Conservation (phyloP, 2,888 invertebrate genomes). For the Rhagophthalmus giganteus region DNA sequence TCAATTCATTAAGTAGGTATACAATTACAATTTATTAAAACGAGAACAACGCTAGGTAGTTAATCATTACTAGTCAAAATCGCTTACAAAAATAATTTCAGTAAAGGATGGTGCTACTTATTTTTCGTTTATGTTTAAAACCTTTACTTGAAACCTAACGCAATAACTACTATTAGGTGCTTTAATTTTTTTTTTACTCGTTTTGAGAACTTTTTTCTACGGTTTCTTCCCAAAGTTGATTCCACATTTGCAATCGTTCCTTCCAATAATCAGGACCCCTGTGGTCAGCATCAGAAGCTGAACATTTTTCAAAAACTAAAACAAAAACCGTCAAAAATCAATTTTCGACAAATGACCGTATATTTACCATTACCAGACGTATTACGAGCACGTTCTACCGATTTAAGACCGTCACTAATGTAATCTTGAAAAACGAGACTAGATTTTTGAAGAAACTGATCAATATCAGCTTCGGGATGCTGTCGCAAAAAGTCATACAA, state of each 20-base stretch:
- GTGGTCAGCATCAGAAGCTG: constrained; percentile 7
- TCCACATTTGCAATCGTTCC: constrained; percentile 46
- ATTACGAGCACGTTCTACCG: constrained; percentile 56
- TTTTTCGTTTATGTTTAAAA: constrained; percentile 1
- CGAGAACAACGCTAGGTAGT: too few species aligned
- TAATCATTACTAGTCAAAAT: constrained; percentile 1
- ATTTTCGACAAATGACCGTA: background rate
- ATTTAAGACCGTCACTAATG: constrained; percentile 75
- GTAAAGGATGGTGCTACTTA: background rate
- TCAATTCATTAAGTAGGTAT: too few species aligned
- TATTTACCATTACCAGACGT: constrained; percentile 9
- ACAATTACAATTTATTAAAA: too few species aligned
- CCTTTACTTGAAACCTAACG: background rate
- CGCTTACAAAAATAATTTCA: constrained; percentile 20
- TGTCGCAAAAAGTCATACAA: constrained; percentile 79
- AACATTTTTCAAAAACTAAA: constrained; percentile 10
- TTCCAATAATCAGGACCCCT: constrained; percentile 44
- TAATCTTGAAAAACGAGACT: constrained; percentile 86
- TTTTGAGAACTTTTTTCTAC: constrained; percentile 6
- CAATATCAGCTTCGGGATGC: constrained; percentile 82
- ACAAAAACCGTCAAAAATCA: background rate
- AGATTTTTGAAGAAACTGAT: constrained; percentile 81
- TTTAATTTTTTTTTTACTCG: background rate
- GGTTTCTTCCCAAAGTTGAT: constrained; percentile 36
- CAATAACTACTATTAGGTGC: background rate